These are phyloP conservation scores for Menura novaehollandiae DNA, from an alignment of 2,113 vertebrate genomes.

Conservation along the genomic window DNA sequence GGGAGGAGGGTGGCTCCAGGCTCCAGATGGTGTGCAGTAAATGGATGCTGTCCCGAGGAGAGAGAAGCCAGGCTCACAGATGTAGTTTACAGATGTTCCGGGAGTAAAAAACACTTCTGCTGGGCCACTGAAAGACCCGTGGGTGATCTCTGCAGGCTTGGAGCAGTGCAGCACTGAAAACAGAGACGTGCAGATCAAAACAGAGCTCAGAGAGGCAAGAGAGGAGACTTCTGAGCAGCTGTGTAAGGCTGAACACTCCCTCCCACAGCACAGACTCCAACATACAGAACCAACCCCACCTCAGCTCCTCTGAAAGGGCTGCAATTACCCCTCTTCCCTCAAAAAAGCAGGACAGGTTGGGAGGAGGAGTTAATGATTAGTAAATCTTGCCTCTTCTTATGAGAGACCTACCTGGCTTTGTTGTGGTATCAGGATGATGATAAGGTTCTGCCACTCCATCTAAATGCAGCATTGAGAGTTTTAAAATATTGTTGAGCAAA, in stretches of 20 bases:
- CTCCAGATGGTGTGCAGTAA: conserved; percentile 22
- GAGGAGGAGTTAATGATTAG: neutral
- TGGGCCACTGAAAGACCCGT: neutral
- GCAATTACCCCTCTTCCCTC: neutral
- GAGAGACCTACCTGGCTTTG: neutral
- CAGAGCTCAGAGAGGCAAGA: neutral
- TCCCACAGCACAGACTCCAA: neutral
- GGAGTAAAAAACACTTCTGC: neutral
- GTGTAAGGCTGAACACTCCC: fast-evolving
- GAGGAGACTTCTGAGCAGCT: neutral
- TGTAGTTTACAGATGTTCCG: conserved; percentile 20
- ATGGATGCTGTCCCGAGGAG: conserved; percentile 26
- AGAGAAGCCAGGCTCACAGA: conserved; percentile 36
- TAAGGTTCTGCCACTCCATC: neutral
- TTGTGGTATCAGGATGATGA: neutral
- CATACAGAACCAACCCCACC: neutral
- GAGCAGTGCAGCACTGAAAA: conserved; percentile 10
- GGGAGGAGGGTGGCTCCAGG: conserved; percentile 22
- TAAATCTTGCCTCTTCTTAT: neutral
- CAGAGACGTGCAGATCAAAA: neutral
- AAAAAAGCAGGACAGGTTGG: neutral
- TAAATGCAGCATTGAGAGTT: neutral
- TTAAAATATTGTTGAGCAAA: neutral
- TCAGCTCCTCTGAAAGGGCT: neutral
- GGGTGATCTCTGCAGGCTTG: neutral